Conservation (phyloP, 2,797 vertebrate genomes). For the Lutra lutra region DNA sequence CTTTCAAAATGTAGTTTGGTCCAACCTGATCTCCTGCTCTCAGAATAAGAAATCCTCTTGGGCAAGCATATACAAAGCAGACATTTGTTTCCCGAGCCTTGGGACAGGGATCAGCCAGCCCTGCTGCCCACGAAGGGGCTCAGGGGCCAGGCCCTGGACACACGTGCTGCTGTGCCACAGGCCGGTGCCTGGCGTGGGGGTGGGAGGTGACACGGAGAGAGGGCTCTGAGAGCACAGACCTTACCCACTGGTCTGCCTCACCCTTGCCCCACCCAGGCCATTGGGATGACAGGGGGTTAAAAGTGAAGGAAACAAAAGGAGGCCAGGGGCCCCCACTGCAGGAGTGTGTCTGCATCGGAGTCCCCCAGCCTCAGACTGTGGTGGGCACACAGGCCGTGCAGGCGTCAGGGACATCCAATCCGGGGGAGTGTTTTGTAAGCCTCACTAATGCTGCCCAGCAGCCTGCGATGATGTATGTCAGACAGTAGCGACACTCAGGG, state of each 20-base stretch:
- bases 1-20: neutral
- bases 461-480: neutral
- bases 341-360: neutral
- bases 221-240: neutral
- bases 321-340: neutral
- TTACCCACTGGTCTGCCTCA: neutral
- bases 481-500: neutral
- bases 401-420: conserved; percentile 10
- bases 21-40: neutral
- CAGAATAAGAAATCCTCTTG: neutral
- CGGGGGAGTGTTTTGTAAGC: conserved; percentile 64
- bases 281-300: neutral
- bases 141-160: neutral
- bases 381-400: accelerated
- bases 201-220: neutral
- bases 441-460: conserved; percentile 58
- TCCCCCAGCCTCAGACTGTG: neutral
- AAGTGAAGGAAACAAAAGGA: neutral
- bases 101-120: neutral
- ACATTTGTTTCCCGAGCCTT: neutral
- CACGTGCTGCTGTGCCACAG: neutral
- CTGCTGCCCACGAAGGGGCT: neutral
- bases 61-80: neutral
- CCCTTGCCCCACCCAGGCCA: neutral
- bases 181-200: neutral